Evolutionary conservation across 2,797 vertebrate species (phyloP), one percentile per base, ranked within the genome.

Genomic region (Rhinella marina): DNA sequence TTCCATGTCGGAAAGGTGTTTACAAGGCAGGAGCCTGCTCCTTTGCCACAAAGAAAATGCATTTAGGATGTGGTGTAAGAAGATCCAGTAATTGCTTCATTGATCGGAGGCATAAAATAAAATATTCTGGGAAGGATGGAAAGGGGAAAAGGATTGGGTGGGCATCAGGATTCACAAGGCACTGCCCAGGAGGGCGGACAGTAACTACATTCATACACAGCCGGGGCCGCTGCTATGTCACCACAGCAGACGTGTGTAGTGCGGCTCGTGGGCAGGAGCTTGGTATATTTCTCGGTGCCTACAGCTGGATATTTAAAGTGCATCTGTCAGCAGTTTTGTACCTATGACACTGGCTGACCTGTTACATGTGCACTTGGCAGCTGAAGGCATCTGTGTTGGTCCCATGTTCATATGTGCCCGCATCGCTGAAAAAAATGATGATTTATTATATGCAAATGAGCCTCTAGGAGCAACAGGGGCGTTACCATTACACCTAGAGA

Each of bases 21-120:
- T 84, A 84, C 68, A 80, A 79, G 88, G 81, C 88, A 57, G 88
- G 88, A 89, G 88, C 88, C 88, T 86, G 88, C 88, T 89, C 88
- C 88, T 73, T 83, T 64, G 81, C 88, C 88, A 84, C 70, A 77
- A 73, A 72, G 64, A 83, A 59, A 87, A 54, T 73, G 72, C 68
- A 86, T 64, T 52, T 23, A 79, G 81, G 41, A 77, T 70, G 84
- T 82, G 57, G 73, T 78, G 84, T 75, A 86, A 50, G 85, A 61
- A 83, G 70, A 57, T 81, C n/a, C 73, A 77, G 73, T 54, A 81
- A 85, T 86, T 32, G 52, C 57, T 86, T 59, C 57, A 56, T 57
- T 75, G 68, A 81, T 62, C 48, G 56, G 85, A 70, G 68, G 48
- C 64, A 50, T 59, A 50, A 87, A 62, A 77, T 56, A 77, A 76